These are phyloP conservation scores for Eueremaeus valkanovi DNA, from an alignment of 2,888 invertebrate species.

Conservation along the genomic window DNA sequence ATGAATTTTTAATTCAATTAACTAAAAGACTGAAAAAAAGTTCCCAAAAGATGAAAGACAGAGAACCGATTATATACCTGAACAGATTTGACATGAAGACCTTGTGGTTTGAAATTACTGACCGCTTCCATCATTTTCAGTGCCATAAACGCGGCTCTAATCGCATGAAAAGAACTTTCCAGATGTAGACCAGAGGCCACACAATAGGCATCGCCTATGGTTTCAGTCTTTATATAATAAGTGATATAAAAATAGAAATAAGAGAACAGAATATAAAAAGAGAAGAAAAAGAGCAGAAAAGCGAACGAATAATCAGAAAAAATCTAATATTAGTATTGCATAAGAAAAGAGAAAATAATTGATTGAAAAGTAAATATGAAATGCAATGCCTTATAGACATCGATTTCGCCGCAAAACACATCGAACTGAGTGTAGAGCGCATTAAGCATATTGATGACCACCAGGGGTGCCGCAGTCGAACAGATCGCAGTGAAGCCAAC, in stretches of 20 bases:
- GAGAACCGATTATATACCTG: constrained; percentile 17
- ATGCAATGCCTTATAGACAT: constrained; percentile 79
- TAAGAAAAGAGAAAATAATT: constrained; percentile 35
- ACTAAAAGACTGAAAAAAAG: no score
- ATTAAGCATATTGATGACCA: constrained; percentile 92
- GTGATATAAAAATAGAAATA: background rate
- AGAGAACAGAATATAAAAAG: background rate
- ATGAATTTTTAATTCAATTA: no score
- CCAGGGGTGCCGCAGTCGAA: constrained; percentile 88
- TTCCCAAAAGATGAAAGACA: no score
- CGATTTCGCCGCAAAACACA: constrained; percentile 81
- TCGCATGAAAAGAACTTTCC: constrained; percentile 79
- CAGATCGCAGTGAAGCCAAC: constrained; percentile 95
- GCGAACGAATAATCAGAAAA: background rate
- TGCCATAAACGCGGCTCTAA: constrained; percentile 95
- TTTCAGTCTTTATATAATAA: constrained; percentile 68
- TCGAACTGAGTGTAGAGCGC: constrained; percentile 90
- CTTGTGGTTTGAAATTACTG: constrained; percentile 41
- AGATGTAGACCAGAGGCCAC: constrained; percentile 89
- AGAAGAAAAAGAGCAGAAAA: no score
- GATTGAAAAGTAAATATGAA: no score
- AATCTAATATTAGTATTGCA: background rate
- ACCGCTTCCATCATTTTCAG: constrained; percentile 89
- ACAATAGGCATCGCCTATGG: constrained; percentile 93
- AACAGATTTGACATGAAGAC: constrained; percentile 38